Evolutionary conservation across 1,140 invertebrate species (phyloP).

Genomic region (Zaprionus africanus): DNA sequence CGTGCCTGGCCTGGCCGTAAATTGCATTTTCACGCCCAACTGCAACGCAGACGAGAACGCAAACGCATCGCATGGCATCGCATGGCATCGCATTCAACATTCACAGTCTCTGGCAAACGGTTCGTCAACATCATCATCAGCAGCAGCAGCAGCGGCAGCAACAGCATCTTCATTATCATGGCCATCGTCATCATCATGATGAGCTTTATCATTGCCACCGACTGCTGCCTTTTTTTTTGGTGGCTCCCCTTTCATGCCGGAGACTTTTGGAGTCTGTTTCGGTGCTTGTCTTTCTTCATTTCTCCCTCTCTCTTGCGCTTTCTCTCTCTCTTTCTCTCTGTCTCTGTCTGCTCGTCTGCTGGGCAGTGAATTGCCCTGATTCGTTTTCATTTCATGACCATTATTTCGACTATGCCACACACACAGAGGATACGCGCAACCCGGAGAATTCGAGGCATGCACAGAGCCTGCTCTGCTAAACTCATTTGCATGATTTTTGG

Average conservation of each 20-base stretch:
- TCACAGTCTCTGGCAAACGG: constrained; percentile 42
- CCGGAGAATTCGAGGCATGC: constrained; percentile 15
- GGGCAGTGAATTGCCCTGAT: constrained; percentile 57
- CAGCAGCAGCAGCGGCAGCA: constrained; percentile 13
- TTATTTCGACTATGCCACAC: constrained; percentile 51
- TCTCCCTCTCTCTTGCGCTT: background rate
- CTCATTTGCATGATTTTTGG: constrained; percentile 78
- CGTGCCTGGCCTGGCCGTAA: constrained; percentile 39
- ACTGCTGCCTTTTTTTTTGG: constrained; percentile 29
- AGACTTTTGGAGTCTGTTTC: constrained; percentile 5
- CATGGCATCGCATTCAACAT: constrained; percentile 51
- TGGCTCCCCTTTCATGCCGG: background rate
- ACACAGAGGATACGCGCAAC: constrained; percentile 5
- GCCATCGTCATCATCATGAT: constrained; percentile 11
- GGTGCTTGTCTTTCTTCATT: too few species aligned
- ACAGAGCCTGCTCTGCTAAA: constrained; percentile 58
- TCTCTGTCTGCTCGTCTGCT: background rate
- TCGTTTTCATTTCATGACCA: constrained; percentile 68
- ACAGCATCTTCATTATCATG: constrained; percentile 17
- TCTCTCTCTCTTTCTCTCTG: background rate
- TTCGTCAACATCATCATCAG: constrained; percentile 23
- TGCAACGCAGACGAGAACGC: constrained; percentile 44
- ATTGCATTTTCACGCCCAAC: constrained; percentile 74
- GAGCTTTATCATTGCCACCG: constrained; percentile 49
- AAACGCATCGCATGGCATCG: background rate